Conservation (phyloP, 2,113 vertebrate genomes). For the Tyrannus savana region DNA sequence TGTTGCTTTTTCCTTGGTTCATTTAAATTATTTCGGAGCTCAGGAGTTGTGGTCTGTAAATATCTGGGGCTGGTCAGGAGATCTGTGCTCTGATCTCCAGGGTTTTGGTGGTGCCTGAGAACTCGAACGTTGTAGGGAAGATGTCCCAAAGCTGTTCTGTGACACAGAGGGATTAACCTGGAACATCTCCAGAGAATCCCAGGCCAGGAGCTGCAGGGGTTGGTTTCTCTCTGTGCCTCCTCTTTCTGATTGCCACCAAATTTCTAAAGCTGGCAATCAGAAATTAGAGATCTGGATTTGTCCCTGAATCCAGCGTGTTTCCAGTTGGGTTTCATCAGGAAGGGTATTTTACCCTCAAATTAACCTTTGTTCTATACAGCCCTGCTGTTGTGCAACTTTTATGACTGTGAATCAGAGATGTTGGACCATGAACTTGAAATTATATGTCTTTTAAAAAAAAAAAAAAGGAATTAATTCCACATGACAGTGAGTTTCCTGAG, state of each 20-base stretch:
- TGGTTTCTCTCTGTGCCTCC: not conserved
- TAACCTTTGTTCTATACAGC: not conserved
- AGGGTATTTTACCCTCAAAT: not conserved
- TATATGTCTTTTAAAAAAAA: not conserved
- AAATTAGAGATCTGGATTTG: not conserved
- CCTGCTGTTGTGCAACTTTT: slow-evolving; percentile 16
- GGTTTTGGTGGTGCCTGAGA: not conserved
- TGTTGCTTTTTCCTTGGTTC: not conserved
- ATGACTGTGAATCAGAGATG: slow-evolving; percentile 10
- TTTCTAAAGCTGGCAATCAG: not conserved
- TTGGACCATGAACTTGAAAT: slow-evolving; percentile 9
- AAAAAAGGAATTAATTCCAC: not conserved
- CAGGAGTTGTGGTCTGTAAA: not conserved
- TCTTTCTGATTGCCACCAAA: not conserved
- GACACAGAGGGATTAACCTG: not conserved
- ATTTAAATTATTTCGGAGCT: not conserved
- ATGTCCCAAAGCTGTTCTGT: not conserved
- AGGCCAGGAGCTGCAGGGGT: not conserved
- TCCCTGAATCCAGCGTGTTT: not conserved
- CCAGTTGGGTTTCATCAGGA: not conserved
- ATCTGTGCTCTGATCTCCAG: not conserved
- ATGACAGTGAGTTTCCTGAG: slow-evolving; percentile 14
- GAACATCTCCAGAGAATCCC: not conserved
- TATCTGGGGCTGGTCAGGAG: not conserved
- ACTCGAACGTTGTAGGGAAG: not conserved